These are phyloP conservation scores for Lucilia sericata DNA, from an alignment of 1,140 invertebrate species.

Conservation along the genomic window DNA sequence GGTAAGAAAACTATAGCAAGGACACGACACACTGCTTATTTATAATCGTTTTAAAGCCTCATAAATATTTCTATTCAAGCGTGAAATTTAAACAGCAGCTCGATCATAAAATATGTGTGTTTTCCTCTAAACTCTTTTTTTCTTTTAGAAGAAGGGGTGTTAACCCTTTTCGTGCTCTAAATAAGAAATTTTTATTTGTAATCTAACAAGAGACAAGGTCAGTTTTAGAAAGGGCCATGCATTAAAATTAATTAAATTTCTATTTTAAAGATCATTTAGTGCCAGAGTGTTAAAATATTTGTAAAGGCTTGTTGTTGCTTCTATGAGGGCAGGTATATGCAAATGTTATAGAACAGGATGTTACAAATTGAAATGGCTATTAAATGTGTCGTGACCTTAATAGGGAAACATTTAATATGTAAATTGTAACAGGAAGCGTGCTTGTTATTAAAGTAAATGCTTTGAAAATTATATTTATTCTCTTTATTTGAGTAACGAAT, in stretches of 20 bases:
- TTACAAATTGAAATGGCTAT: not conserved
- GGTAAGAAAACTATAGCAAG: slow-evolving; percentile 19
- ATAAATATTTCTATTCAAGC: slow-evolving; percentile 11
- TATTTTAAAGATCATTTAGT: too few relatives aligned
- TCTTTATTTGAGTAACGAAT: too few relatives aligned
- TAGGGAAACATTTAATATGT: too few relatives aligned
- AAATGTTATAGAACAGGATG: not conserved
- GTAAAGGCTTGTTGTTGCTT: too few relatives aligned
- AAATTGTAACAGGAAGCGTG: too few relatives aligned
- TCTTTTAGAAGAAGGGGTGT: not conserved
- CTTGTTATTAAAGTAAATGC: too few relatives aligned
- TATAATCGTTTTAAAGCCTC: not conserved
- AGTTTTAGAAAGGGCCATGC: not conserved
- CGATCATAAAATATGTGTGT: not conserved
- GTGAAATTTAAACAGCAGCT: slow-evolving; percentile 22
- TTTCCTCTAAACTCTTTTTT: not conserved
- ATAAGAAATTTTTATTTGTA: too few relatives aligned
- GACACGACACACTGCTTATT: not conserved
- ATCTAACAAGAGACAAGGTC: not conserved
- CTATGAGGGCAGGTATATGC: not conserved
- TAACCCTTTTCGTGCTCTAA: slow-evolving; percentile 12
- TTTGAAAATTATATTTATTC: too few relatives aligned
- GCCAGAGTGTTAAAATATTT: too few relatives aligned
- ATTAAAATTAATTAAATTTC: not conserved
- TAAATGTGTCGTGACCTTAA: too few relatives aligned